phyloP scores from a whole-genome alignment of 2,113 vertebrate genomes.

The mouse (Mus musculus) region DNA sequence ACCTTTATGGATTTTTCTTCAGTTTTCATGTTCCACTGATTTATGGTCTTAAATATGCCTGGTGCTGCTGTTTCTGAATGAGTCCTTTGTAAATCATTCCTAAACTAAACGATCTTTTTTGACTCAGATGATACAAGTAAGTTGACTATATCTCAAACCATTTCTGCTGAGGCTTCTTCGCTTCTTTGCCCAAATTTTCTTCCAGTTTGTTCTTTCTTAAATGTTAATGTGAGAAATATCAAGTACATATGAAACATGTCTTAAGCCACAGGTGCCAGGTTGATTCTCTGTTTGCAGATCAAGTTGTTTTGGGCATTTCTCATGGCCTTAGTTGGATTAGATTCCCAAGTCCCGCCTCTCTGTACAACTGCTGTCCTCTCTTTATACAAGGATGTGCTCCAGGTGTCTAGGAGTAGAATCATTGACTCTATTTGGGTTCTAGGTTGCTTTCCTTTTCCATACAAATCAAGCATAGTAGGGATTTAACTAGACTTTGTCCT shows the following conservation, averaged over 20 bases:
- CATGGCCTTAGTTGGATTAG: neutral
- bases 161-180: slow-evolving; percentile 43
- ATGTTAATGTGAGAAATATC: neutral
- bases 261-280: neutral
- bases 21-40: slow-evolving; percentile 61
- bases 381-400: neutral
- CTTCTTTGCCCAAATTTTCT: slow-evolving; percentile 50
- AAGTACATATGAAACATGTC: neutral
- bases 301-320: neutral
- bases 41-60: slow-evolving; percentile 72
- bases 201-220: slow-evolving; percentile 42
- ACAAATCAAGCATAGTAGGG: neutral
- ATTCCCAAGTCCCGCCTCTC: neutral
- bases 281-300: neutral
- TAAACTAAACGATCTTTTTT: slow-evolving; percentile 68
- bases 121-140: slow-evolving; percentile 62
- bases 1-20: slow-evolving; percentile 79
- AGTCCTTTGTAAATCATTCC: slow-evolving; percentile 75
- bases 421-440: neutral
- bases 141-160: slow-evolving; percentile 62
- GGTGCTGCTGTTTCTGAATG: slow-evolving; percentile 74
- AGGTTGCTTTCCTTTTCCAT: neutral
- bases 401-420: neutral
- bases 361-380: neutral
- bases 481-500: neutral